phyloP scores from a whole-genome alignment of 2,888 invertebrate genomes.

The Megalurothrips usitatus region DNA sequence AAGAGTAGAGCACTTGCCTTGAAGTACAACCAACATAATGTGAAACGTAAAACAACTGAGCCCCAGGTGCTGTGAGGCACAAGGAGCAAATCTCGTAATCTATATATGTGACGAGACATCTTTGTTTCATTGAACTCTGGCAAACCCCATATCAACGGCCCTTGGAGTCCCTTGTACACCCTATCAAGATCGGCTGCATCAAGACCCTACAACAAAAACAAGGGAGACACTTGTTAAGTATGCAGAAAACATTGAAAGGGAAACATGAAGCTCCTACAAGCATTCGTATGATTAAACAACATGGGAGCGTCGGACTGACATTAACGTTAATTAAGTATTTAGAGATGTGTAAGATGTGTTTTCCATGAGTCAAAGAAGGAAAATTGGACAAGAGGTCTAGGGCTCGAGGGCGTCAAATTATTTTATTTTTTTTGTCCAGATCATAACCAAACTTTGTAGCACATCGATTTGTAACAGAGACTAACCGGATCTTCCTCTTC shows the following conservation, averaged over 20 bases:
- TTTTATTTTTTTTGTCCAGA: neutral
- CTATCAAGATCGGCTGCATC: neutral
- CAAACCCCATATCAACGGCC: neutral
- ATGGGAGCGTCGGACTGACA: neutral
- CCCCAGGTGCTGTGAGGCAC: conserved; percentile 8
- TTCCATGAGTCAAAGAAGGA: neutral
- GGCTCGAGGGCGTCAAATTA: neutral
- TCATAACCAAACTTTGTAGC: neutral
- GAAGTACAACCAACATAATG: neutral
- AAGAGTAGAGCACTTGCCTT: neutral
- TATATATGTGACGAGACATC: neutral
- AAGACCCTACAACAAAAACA: neutral
- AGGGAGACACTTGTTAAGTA: neutral
- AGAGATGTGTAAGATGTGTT: neutral
- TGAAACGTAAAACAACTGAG: neutral
- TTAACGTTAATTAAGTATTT: too few relatives aligned
- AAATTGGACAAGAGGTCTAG: neutral
- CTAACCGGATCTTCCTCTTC: conserved; percentile 6
- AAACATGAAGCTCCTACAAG: neutral
- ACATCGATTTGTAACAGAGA: neutral
- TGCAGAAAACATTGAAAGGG: neutral
- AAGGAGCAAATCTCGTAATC: neutral
- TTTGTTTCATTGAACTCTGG: conserved; percentile 17
- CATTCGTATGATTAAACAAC: neutral
- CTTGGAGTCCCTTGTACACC: neutral